A percentile compares a stretch with the other conserved stretches of the same genome.
phyloP scores from a whole-genome alignment of 2,797 vertebrate species.

The Xenops minutus region DNA sequence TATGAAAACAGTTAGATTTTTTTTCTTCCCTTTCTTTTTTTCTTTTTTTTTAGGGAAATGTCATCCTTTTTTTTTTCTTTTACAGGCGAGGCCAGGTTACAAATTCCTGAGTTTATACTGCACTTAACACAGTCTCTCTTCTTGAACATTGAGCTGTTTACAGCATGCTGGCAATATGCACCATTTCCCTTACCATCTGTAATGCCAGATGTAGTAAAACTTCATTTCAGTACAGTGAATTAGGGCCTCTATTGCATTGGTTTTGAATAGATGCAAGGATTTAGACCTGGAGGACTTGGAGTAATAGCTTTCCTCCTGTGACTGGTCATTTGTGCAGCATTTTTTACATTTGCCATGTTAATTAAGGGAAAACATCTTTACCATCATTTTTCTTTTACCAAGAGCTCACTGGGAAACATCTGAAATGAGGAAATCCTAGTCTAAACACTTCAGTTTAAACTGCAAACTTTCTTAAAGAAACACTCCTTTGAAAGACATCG shows the following conservation, averaged over 20 bases:
- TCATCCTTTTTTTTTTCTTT: not conserved
- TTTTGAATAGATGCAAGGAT: conserved; percentile 20
- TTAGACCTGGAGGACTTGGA: conserved; percentile 31
- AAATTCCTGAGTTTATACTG: conserved; percentile 71
- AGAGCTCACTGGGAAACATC: conserved; percentile 41
- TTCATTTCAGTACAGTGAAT: conserved; percentile 59
- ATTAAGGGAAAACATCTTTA: conserved; percentile 28
- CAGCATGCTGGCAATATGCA: conserved; percentile 50
- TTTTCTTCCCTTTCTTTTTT: not conserved
- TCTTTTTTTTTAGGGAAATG: not conserved
- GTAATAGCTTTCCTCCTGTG: conserved; percentile 2
- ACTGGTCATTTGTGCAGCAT: not conserved
- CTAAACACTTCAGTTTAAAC: conserved; percentile 59
- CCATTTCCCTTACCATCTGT: conserved; percentile 58
- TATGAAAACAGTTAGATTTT: not conserved
- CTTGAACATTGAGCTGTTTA: conserved; percentile 48
- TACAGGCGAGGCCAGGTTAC: conserved; percentile 18
- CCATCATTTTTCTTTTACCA: conserved; percentile 2
- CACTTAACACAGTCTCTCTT: conserved; percentile 52
- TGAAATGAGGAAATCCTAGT: conserved; percentile 57
- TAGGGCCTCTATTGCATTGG: conserved; percentile 6
- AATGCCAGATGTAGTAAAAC: conserved; percentile 57
- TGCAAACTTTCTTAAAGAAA: conserved; percentile 59
- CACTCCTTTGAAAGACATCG: conserved; percentile 26
- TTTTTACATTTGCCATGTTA: not conserved